phyloP scores from a whole-genome alignment of 2,113 vertebrate species.

The Eira barbara region DNA sequence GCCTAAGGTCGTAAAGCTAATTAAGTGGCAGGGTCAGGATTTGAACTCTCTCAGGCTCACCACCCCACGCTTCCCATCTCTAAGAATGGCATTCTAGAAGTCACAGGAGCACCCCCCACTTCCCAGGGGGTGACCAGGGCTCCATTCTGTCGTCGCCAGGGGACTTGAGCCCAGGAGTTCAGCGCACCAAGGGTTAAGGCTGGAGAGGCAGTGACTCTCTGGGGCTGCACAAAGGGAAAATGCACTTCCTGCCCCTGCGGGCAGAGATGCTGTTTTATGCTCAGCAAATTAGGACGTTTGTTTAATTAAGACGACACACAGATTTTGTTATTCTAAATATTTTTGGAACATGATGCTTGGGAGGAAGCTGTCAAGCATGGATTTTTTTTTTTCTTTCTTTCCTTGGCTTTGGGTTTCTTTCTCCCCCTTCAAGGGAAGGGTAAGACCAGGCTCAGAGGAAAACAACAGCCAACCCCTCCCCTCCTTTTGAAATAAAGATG shows the following conservation, averaged over 20 bases:
- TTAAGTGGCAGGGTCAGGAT: not conserved
- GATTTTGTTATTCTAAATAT: conserved; percentile 72
- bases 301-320: conserved; percentile 60
- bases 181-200: conserved; percentile 65
- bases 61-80: not conserved
- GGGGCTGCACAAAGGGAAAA: conserved; percentile 53
- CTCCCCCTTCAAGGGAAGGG: conserved; percentile 40
- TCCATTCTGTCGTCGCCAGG: not conserved
- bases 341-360: conserved; percentile 70
- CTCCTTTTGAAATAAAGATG: conserved; percentile 70
- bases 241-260: conserved; percentile 44
- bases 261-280: conserved; percentile 56
- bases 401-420: conserved; percentile 12
- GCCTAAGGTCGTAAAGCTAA: not conserved
- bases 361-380: conserved; percentile 56
- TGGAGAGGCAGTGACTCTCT: conserved; percentile 28
- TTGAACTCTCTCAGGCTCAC: not conserved
- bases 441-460: conserved; percentile 25
- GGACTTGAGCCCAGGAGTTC: not conserved
- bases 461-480: conserved; percentile 51
- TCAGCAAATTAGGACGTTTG: conserved; percentile 72
- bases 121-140: not conserved
- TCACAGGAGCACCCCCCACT: not conserved
- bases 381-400: not conserved
- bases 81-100: not conserved